These are phyloP conservation scores for Tricholaema leucomelas DNA, from an alignment of 2,113 vertebrate species.

Conservation along the genomic window DNA sequence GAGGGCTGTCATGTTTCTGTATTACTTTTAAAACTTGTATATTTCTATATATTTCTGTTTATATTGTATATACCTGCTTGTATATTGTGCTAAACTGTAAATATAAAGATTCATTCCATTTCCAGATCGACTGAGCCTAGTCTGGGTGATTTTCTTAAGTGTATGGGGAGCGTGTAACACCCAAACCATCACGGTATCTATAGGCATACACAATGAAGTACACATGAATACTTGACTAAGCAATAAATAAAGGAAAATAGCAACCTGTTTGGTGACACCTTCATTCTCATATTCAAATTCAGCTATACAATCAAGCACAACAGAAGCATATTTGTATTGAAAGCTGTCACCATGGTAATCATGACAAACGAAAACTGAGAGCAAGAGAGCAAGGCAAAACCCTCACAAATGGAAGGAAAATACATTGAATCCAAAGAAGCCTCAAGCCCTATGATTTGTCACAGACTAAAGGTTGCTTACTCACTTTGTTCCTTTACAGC, in stretches of 20 bases:
- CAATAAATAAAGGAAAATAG: background rate
- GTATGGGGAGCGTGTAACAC: too few species aligned
- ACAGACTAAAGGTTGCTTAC: background rate
- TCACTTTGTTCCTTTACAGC: background rate
- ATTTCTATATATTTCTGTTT: too few species aligned
- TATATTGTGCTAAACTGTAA: too few species aligned
- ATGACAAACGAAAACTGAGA: background rate
- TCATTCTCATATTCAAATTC: background rate
- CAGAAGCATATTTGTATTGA: background rate
- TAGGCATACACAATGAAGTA: background rate
- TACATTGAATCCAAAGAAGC: background rate
- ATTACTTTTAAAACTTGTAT: too few species aligned
- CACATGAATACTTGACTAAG: background rate
- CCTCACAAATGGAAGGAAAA: background rate
- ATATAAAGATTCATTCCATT: too few species aligned
- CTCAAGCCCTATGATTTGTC: background rate
- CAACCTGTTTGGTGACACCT: background rate
- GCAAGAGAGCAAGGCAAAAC: background rate
- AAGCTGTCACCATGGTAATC: background rate
- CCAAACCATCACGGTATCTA: too few species aligned
- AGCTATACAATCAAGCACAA: background rate
- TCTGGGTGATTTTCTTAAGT: too few species aligned
- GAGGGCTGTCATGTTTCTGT: too few species aligned
- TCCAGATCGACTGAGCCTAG: too few species aligned
- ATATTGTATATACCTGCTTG: too few species aligned